Conservation (phyloP, 2,113 vertebrate genomes). For the Neodon shergylaensis region DNA sequence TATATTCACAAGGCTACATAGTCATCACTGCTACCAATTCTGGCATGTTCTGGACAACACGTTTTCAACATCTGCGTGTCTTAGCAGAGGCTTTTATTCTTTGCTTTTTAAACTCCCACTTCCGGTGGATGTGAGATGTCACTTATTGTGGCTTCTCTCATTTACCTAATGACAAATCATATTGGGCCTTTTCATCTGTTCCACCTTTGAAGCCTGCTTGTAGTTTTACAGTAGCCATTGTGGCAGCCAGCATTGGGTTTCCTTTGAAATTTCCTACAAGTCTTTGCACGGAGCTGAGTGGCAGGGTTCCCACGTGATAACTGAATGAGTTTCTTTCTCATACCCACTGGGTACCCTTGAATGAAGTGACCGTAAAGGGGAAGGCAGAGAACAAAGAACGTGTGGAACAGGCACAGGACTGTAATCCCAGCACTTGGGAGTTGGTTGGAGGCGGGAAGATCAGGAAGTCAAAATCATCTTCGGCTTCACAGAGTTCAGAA, state of each 20-base stretch:
- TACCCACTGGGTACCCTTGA: not conserved
- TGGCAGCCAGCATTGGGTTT: not conserved
- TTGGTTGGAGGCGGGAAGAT: no score
- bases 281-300: constrained; percentile 26
- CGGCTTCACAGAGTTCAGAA: not conserved
- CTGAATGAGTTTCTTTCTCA: constrained; percentile 7
- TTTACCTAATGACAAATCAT: not conserved
- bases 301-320: not conserved
- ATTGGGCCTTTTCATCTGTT: not conserved
- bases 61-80: not conserved
- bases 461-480: not conserved
- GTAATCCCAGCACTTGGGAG: not conserved
- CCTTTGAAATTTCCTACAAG: not conserved
- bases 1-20: not conserved
- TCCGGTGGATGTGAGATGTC: not conserved
- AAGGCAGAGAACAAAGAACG: not conserved
- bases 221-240: not conserved
- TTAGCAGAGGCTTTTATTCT: not conserved
- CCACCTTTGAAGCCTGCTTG: constrained; percentile 1
- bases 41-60: not conserved
- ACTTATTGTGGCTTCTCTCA: not conserved
- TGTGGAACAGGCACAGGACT: not conserved
- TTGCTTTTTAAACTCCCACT: not conserved
- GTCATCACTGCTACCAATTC: not conserved
- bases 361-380: not conserved